Evolutionary conservation across 2,888 invertebrate genomes (phyloP).

Genomic region (Amphipoea lucens): DNA sequence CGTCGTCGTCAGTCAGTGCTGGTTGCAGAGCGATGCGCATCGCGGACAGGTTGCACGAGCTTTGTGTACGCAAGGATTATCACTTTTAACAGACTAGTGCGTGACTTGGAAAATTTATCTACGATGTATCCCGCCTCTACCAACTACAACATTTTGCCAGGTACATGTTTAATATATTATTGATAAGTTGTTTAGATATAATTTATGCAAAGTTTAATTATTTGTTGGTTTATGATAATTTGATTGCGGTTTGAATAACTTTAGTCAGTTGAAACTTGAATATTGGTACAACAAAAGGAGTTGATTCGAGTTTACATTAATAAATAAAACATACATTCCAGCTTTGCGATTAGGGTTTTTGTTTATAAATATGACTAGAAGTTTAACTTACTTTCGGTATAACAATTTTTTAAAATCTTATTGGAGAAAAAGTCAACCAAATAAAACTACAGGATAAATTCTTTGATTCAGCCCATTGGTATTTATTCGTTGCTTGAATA

Average conservation of each 20-base stretch:
- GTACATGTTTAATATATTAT: constrained; percentile 68
- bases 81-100: constrained; percentile 63
- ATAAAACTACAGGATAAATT: neutral
- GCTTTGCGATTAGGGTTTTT: neutral
- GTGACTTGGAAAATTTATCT: constrained; percentile 67
- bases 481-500: neutral
- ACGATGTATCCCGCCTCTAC: constrained; percentile 87
- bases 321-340: neutral
- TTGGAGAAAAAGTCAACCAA: neutral
- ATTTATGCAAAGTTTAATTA: neutral
- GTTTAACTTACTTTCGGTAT: neutral
- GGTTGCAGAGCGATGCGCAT: constrained; percentile 68
- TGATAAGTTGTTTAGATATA: constrained; percentile 6
- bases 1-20: constrained; percentile 75
- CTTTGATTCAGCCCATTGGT: neutral
- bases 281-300: neutral
- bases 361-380: neutral
- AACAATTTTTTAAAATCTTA: neutral
- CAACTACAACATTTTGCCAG: constrained; percentile 83
- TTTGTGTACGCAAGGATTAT: constrained; percentile 71
- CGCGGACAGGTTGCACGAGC: constrained; percentile 70
- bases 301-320: neutral
- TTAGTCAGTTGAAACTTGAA: neutral
- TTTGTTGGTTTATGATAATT: constrained; percentile 22
- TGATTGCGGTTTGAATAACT: constrained; percentile 12